Evolutionary conservation across 1,140 invertebrate genomes (phyloP), one percentile per base, ranked within the genome.

Genomic region (Pygmarrhopalites habei): DNA sequence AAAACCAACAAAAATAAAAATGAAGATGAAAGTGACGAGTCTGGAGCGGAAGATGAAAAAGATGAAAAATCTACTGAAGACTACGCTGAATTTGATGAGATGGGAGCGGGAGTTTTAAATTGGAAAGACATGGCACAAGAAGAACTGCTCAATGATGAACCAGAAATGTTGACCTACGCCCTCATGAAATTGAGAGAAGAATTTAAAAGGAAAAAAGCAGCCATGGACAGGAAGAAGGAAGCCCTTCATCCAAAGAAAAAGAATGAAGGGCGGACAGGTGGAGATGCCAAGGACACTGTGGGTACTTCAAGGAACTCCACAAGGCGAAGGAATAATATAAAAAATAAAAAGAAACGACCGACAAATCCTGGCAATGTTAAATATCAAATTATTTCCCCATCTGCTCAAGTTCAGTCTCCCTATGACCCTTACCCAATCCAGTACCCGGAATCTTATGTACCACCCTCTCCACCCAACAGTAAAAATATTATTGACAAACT

Each of bases 71-170:
- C 52, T 19, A 47, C 56, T 29, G 58, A 68, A 1, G 59, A 60
- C 32, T 35, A 35, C 32, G 5, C 32, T 1, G 64, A 65, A 30
- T 51, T 66, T 49, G 60, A 62, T n/a, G 44, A 44, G 1, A 28
- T 60, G 5, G 49, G 2, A 28, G 65, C 65, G 39, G 28, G 53
- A 51, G 62, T 52, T n/a, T 19, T 70, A n/a, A n/a, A n/a, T n/a
- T n/a, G n/a, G 44, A 63, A 70, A 3, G 55, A 58, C 10, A 47
- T 58, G 19, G 62, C 47, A 0, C 55, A 65, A 17, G 65, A 70
- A 17, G 65, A 70, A 49, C 21, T 70, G 10, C 12, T 52, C 2
- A 7, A 52, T 19, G 25, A 28, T 56, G 53, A 56, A 10, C 30
- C 53, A 2, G 30, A 56, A 23, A 32, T 56, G 29, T 10, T 56